Percentiles rank a stretch among this genome's conserved stretches.
Conservation (phyloP, 2,797 vertebrate species). For the Chrysocyon brachyurus region DNA sequence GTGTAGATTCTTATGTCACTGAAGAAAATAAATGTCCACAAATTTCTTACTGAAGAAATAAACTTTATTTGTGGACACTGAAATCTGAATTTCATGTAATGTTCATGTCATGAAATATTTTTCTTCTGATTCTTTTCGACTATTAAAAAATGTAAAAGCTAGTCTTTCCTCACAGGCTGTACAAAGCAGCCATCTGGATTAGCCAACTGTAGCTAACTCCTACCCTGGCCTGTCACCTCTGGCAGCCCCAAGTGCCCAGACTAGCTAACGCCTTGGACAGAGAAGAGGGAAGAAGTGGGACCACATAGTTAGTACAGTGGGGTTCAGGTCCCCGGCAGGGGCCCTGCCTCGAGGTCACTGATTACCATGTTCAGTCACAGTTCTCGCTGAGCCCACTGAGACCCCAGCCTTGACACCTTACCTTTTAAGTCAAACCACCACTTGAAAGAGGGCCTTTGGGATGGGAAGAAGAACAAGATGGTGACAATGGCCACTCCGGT, state of each 20-base stretch:
- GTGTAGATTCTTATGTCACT: rapidly evolving
- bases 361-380: rapidly evolving
- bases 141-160: constrained; percentile 2
- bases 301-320: rapidly evolving
- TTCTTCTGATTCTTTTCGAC: neutral
- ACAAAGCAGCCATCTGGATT: neutral
- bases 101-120: neutral
- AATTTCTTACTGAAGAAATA: neutral
- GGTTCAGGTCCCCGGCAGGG: neutral
- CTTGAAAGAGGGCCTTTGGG: constrained; percentile 94
- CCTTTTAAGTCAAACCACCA: constrained; percentile 97
- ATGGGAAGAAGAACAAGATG: constrained; percentile 98
- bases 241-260: neutral
- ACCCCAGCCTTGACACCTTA: constrained; percentile 83
- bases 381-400: neutral
- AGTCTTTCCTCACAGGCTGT: neutral
- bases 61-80: neutral
- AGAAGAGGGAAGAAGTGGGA: neutral
- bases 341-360: neutral
- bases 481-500: constrained; percentile 96
- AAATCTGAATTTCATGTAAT: neutral
- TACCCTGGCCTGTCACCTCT: neutral
- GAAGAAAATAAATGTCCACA: neutral
- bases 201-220: neutral
- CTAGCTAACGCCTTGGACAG: neutral